These are phyloP conservation scores for Caenorhabditis becei DNA, from an alignment of 2,888 invertebrate genomes.

Conservation along the genomic window DNA sequence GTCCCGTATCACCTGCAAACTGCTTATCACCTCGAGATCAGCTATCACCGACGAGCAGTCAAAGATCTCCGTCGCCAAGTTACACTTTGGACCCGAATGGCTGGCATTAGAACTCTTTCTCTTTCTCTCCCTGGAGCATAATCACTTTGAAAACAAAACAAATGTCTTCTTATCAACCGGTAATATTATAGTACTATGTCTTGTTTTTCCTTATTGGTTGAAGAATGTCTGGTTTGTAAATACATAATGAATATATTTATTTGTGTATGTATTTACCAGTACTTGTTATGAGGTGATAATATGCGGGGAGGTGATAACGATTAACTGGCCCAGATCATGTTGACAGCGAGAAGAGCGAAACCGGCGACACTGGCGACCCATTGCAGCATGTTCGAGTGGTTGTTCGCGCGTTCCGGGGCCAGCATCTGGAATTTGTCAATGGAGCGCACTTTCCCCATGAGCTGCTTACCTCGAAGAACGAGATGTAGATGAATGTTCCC, in stretches of 20 bases:
- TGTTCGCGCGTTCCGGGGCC: slow-evolving; percentile 73
- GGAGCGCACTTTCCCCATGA: too few species aligned
- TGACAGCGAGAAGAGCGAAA: slow-evolving; percentile 68
- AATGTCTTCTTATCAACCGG: not conserved
- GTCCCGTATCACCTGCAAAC: slow-evolving; percentile 58
- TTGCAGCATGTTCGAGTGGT: slow-evolving; percentile 72
- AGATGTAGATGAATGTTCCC: slow-evolving; percentile 77
- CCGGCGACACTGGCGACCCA: slow-evolving; percentile 71
- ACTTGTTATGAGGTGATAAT: slow-evolving; percentile 19
- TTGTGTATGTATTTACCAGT: slow-evolving; percentile 18
- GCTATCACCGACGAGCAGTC: slow-evolving; percentile 57
- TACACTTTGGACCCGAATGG: slow-evolving; percentile 52
- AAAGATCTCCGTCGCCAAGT: slow-evolving; percentile 46
- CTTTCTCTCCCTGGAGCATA: too few species aligned
- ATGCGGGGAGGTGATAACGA: not conserved
- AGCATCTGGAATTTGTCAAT: slow-evolving; percentile 60
- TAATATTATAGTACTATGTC: not conserved
- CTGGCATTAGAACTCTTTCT: too few species aligned
- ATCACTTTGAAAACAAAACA: slow-evolving; percentile 3
- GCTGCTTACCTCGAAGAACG: slow-evolving; percentile 74
- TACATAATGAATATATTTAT: too few species aligned
- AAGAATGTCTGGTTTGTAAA: not conserved
- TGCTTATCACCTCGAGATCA: slow-evolving; percentile 55
- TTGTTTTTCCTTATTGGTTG: not conserved
- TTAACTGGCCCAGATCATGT: slow-evolving; percentile 62